Percentiles rank a stretch among this genome's conserved stretches.
phyloP scores from a whole-genome alignment of 2,888 invertebrate genomes.

The Phorcus lineatus region DNA sequence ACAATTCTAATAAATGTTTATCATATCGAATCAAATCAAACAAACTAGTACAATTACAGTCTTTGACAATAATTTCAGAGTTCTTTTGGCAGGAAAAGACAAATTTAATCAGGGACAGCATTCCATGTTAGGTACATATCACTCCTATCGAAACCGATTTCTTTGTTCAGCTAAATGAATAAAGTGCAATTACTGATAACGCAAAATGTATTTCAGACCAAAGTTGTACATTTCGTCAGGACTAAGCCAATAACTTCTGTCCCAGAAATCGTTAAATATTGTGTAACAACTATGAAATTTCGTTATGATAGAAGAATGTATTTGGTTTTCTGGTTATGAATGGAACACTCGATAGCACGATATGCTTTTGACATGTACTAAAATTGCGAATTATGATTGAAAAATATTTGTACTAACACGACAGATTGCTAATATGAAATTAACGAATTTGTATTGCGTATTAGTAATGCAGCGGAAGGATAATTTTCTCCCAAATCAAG shows the following conservation, averaged over 20 bases:
- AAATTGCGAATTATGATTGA: not conserved
- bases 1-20: no score
- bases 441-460: not conserved
- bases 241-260: not conserved
- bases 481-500: no score
- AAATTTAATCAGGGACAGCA: not conserved
- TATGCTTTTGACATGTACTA: not conserved
- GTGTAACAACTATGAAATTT: not conserved
- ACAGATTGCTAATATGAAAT: constrained; percentile 13
- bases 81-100: not conserved
- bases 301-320: not conserved
- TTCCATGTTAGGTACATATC: not conserved
- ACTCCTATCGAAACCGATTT: not conserved
- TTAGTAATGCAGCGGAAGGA: no score
- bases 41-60: no score
- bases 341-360: not conserved
- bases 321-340: not conserved
- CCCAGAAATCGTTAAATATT: not conserved
- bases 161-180: not conserved
- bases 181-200: not conserved
- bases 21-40: no score
- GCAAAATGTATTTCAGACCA: not conserved
- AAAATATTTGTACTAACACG: constrained; percentile 11
- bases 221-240: not conserved
- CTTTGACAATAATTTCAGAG: not conserved